These are phyloP conservation scores for Hemicrepidius hirtus DNA, from an alignment of 2,888 invertebrate species.

Conservation along the genomic window DNA sequence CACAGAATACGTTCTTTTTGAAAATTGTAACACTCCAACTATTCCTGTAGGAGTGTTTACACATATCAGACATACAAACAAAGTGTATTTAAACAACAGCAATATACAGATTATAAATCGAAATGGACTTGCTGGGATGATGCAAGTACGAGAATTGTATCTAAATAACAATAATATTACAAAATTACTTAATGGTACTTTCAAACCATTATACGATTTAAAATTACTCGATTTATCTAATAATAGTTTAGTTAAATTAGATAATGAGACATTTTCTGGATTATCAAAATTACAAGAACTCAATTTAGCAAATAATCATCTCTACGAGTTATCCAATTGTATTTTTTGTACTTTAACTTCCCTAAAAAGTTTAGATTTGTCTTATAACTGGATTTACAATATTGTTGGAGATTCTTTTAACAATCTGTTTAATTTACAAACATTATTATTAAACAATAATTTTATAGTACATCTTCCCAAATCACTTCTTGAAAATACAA, in stretches of 20 bases:
- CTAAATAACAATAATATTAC: slow-evolving; percentile 18
- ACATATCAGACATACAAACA: background rate
- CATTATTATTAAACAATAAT: slow-evolving; percentile 27
- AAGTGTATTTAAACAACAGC: slow-evolving; percentile 19
- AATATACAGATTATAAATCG: slow-evolving; percentile 11
- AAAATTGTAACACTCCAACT: background rate
- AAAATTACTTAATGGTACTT: background rate
- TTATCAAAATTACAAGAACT: slow-evolving; percentile 23
- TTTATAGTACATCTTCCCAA: slow-evolving; percentile 13
- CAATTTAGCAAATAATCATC: slow-evolving; percentile 19
- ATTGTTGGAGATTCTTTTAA: slow-evolving; percentile 19
- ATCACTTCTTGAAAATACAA: slow-evolving; percentile 11
- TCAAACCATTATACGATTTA: slow-evolving; percentile 15
- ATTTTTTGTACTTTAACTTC: slow-evolving; percentile 7
- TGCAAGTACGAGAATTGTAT: slow-evolving; percentile 10
- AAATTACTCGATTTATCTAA: slow-evolving; percentile 35
- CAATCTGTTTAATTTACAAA: slow-evolving; percentile 15
- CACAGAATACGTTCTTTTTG: background rate
- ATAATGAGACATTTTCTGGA: slow-evolving; percentile 10
- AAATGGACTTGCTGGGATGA: slow-evolving; percentile 13
- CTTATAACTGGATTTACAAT: slow-evolving; percentile 23
- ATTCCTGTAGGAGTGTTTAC: background rate
- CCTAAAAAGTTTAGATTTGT: slow-evolving; percentile 29
- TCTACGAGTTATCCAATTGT: background rate
- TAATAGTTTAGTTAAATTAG: slow-evolving; percentile 22